Percentiles rank a stretch among this genome's conserved stretches.
These are phyloP conservation scores for Anser brachyrhynchus DNA, from an alignment of 2,113 vertebrate genomes.

Conservation along the genomic window DNA sequence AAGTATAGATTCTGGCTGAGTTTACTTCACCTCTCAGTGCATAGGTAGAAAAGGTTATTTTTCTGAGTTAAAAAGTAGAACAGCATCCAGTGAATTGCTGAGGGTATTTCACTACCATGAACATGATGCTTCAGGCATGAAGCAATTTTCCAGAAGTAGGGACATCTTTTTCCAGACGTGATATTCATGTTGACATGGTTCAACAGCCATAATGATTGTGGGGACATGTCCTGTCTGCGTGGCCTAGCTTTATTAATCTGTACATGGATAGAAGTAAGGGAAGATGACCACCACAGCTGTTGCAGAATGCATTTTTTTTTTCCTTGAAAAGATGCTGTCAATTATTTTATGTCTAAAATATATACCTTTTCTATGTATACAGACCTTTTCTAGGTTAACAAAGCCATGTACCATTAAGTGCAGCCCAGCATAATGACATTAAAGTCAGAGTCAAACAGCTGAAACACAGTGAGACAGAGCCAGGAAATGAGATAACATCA, in stretches of 20 bases:
- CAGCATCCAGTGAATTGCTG: background rate
- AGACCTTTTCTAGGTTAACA: background rate
- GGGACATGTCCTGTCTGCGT: accelerated
- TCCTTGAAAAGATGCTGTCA: background rate
- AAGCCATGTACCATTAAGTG: background rate
- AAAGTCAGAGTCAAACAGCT: background rate
- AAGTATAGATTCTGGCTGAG: background rate
- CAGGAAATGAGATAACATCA: background rate
- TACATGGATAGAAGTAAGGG: background rate
- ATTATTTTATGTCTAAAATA: background rate
- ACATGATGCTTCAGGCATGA: background rate
- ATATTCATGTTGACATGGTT: background rate
- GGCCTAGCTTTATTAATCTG: background rate
- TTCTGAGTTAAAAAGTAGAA: background rate
- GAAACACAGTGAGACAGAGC: background rate
- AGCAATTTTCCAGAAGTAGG: background rate
- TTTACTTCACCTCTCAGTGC: background rate
- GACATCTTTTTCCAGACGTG: background rate
- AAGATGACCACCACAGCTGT: accelerated
- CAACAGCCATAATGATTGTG: background rate
- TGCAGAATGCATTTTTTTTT: background rate
- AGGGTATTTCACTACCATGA: background rate
- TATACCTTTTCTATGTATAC: background rate
- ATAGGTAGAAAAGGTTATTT: background rate
- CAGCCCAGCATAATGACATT: background rate